Evolutionary conservation across 2,797 vertebrate species (phyloP).

Genomic region (Gallinago stenura): DNA sequence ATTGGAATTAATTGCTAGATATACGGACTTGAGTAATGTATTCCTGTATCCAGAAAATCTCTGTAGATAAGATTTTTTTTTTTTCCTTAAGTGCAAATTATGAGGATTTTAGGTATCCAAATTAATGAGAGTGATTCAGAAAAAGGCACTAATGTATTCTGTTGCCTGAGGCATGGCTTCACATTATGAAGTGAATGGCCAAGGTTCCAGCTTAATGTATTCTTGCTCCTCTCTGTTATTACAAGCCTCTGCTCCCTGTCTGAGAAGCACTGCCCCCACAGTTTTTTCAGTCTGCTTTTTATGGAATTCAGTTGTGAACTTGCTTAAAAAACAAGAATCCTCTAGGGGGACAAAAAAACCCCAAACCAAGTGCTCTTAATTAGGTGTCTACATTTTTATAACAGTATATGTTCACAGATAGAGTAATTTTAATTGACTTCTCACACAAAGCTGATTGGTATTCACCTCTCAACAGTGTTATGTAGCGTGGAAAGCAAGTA

Average conservation of each 20-base stretch:
- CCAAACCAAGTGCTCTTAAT: not conserved
- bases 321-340: fast-evolving
- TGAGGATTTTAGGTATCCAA: not conserved
- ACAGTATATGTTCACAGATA: not conserved
- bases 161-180: not conserved
- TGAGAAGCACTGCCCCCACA: not conserved
- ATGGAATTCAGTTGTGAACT: not conserved
- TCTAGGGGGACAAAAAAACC: not conserved
- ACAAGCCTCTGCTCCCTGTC: not conserved
- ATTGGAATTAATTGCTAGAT: constrained; percentile 21
- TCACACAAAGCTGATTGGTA: not conserved
- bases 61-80: not conserved
- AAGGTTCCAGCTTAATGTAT: not conserved
- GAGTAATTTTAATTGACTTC: not conserved
- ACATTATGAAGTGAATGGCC: not conserved
- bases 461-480: not conserved
- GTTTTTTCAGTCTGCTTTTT: not conserved
- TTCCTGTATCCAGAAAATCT: not conserved
- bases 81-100: not conserved
- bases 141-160: not conserved
- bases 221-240: not conserved
- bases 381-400: not conserved
- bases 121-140: not conserved
- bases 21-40: not conserved
- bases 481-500: not conserved